A percentile compares a stretch with the other conserved stretches of the same genome.
These are phyloP conservation scores for Rhagonycha fulva DNA, from an alignment of 2,888 invertebrate genomes.

Conservation along the genomic window DNA sequence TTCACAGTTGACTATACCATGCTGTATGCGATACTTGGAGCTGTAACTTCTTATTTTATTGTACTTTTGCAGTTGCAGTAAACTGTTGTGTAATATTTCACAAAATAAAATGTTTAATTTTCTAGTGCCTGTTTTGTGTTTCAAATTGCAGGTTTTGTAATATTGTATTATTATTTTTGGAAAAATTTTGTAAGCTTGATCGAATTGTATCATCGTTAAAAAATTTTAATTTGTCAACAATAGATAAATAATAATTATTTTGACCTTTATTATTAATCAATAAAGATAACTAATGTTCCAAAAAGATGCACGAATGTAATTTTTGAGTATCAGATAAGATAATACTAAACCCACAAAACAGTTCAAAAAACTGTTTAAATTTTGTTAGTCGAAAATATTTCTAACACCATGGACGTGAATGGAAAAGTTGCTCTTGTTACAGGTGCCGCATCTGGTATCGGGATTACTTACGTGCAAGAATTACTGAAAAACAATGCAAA, in stretches of 20 bases:
- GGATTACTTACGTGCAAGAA: not conserved
- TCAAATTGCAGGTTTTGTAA: too few species aligned
- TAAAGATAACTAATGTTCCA: not conserved
- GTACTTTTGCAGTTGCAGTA: constrained; percentile 24
- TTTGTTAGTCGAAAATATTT: not conserved
- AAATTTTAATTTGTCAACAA: too few species aligned
- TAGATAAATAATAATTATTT: too few species aligned
- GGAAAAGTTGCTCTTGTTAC: not conserved
- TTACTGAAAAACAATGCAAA: constrained; percentile 10
- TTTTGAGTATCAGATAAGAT: not conserved
- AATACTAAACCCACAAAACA: not conserved
- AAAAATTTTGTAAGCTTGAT: not conserved
- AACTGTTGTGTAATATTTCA: not conserved
- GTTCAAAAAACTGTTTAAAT: not conserved
- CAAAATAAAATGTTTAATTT: not conserved
- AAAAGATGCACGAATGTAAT: not conserved
- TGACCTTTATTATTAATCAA: not conserved
- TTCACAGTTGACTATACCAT: constrained; percentile 29
- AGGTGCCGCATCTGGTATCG: not conserved
- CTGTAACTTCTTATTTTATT: constrained; percentile 30
- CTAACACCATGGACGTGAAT: not conserved
- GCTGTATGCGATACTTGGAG: constrained; percentile 22
- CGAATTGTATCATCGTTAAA: not conserved
- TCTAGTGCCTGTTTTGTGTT: too few species aligned
- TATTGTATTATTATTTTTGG: too few species aligned